Evolutionary conservation across 2,797 vertebrate species (phyloP).

Genomic region (Helostoma temminkii): DNA sequence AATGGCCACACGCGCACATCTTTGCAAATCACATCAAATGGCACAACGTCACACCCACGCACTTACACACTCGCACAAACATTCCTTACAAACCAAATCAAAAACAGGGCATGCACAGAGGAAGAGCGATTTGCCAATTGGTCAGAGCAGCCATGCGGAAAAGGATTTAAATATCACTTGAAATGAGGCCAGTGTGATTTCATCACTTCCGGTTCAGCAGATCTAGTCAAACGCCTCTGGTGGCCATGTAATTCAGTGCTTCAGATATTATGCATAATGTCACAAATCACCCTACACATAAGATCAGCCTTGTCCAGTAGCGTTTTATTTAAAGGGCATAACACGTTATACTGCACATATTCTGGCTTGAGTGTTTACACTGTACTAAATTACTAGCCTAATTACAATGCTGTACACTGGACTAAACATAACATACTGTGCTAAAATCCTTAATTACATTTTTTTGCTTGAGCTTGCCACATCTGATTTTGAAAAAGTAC

Average conservation of each 20-base stretch:
- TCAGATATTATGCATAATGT: slow-evolving; percentile 42
- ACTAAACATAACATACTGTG: background rate
- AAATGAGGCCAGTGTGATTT: slow-evolving; percentile 76
- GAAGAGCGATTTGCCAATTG: slow-evolving; percentile 65
- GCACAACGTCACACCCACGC: slow-evolving; percentile 51
- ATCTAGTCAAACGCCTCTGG: slow-evolving; percentile 73
- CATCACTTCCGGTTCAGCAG: slow-evolving; percentile 80
- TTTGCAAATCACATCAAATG: slow-evolving; percentile 74
- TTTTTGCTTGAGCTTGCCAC: slow-evolving; percentile 21
- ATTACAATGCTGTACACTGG: slow-evolving; percentile 13
- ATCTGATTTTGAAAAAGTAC: slow-evolving; percentile 21
- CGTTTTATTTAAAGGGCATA: background rate
- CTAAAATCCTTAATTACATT: slow-evolving; percentile 20
- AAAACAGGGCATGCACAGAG: slow-evolving; percentile 54
- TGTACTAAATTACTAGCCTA: background rate
- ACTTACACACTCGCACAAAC: slow-evolving; percentile 57
- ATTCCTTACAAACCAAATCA: slow-evolving; percentile 72
- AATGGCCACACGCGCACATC: slow-evolving; percentile 61
- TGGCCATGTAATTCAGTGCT: slow-evolving; percentile 70
- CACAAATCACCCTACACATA: slow-evolving; percentile 44
- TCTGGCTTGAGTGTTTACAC: slow-evolving; percentile 20
- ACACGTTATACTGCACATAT: slow-evolving; percentile 12
- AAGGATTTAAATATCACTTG: slow-evolving; percentile 83
- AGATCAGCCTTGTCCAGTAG: slow-evolving; percentile 19
- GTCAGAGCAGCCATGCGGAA: slow-evolving; percentile 68